These are phyloP conservation scores for Muraenolepis orangiensis DNA, from an alignment of 2,797 vertebrate genomes.

Conservation along the genomic window DNA sequence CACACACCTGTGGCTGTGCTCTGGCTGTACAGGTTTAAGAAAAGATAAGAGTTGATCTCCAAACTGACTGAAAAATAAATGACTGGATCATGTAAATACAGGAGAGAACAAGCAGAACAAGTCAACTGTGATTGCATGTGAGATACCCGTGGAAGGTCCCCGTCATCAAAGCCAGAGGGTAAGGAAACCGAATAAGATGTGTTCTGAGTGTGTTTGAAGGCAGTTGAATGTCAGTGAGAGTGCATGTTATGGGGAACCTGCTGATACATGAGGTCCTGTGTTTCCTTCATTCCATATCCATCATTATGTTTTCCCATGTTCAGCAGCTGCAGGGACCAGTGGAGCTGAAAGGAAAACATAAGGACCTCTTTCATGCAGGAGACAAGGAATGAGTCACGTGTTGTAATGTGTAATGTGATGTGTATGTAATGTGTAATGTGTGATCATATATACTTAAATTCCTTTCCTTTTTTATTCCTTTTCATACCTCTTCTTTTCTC, in stretches of 20 bases:
- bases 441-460: not conserved
- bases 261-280: not conserved
- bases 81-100: not conserved
- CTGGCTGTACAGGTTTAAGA: slow-evolving; percentile 3
- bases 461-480: not conserved
- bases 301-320: slow-evolving; percentile 46
- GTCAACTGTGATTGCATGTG: not conserved
- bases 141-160: slow-evolving; percentile 25
- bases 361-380: not conserved
- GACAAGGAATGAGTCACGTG: not conserved
- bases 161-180: not conserved
- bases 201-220: slow-evolving; percentile 7
- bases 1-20: slow-evolving; percentile 2
- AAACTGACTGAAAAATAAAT: not conserved
- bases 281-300: slow-evolving; percentile 16
- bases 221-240: slow-evolving; percentile 9
- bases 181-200: slow-evolving; percentile 1
- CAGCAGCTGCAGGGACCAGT: slow-evolving; percentile 73
- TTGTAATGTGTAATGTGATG: too few species aligned
- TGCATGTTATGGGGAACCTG: slow-evolving; percentile 6
- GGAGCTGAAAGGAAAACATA: slow-evolving; percentile 53
- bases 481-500: slow-evolving; percentile 59
- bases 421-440: too few species aligned
- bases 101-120: not conserved
- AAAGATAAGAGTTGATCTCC: not conserved